Evolutionary conservation across 2,113 vertebrate genomes (phyloP).

Genomic region (Poeciliopsis turrubarensis): DNA sequence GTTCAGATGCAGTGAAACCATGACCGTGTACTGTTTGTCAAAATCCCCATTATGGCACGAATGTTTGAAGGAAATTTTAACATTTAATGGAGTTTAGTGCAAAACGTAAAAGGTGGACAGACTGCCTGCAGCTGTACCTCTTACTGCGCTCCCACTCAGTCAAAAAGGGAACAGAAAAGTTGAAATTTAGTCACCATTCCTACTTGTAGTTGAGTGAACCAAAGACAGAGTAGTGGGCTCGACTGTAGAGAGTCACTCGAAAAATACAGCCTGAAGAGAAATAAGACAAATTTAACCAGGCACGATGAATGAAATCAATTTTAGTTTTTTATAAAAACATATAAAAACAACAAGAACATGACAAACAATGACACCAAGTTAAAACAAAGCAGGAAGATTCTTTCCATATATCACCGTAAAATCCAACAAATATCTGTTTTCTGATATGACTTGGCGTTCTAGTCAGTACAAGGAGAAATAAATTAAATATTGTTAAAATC

Average conservation of each 20-base stretch:
- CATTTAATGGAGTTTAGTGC: background rate
- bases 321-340: background rate
- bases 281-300: background rate
- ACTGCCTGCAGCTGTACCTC: background rate
- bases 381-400: too few relatives aligned
- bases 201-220: too few relatives aligned
- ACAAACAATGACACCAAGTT: too few relatives aligned
- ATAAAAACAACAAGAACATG: too few relatives aligned
- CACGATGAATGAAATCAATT: conserved; percentile 14
- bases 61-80: background rate
- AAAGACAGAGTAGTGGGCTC: too few relatives aligned
- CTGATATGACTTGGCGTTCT: too few relatives aligned
- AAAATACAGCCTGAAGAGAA: background rate
- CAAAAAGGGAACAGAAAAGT: background rate
- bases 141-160: background rate
- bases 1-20: background rate
- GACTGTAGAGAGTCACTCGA: background rate
- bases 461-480: too few relatives aligned
- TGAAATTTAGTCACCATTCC: background rate
- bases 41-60: background rate
- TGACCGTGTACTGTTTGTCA: background rate
- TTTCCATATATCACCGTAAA: too few relatives aligned
- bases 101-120: background rate
- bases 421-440: too few relatives aligned
- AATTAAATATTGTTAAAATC: too few relatives aligned